Evolutionary conservation across 2,797 vertebrate species (phyloP).

Genomic region (Tolypeutes matacus): DNA sequence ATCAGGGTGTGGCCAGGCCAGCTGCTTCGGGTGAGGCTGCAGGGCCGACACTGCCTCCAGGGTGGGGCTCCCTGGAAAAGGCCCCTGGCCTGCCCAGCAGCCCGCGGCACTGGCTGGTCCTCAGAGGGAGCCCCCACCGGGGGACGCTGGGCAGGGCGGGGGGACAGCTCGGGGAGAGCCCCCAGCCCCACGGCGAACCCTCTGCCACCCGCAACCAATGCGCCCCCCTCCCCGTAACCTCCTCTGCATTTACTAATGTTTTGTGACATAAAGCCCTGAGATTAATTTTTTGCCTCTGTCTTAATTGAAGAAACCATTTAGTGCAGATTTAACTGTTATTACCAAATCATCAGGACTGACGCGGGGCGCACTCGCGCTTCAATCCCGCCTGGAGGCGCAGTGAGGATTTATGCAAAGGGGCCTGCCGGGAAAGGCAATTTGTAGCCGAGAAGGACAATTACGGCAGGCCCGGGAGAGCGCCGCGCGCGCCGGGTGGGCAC

Average conservation of each 20-base stretch:
- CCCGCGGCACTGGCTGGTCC: background rate
- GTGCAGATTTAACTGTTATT: constrained; percentile 91
- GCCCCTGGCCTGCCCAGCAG: no score
- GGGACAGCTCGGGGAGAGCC: background rate
- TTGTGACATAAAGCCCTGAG: constrained; percentile 89
- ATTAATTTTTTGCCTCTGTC: constrained; percentile 87
- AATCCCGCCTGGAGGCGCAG: constrained; percentile 86
- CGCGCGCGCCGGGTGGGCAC: no score
- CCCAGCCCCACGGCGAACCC: constrained; percentile 68
- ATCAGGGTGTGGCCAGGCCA: no score
- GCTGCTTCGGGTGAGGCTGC: no score
- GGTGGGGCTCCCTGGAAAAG: no score
- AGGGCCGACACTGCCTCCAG: background rate
- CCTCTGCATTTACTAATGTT: constrained; percentile 86
- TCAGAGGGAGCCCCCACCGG: background rate
- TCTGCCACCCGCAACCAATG: background rate
- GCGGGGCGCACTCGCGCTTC: constrained; percentile 82
- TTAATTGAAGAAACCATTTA: constrained; percentile 91
- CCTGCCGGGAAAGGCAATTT: constrained; percentile 91
- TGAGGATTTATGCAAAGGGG: constrained; percentile 90
- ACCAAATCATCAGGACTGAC: constrained; percentile 88
- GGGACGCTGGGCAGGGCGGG: background rate
- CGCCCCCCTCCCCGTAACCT: constrained; percentile 74
- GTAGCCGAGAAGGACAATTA: constrained; percentile 90
- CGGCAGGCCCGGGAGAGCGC: constrained; percentile 87